Evolutionary conservation across 2,113 vertebrate species (phyloP), one percentile per base, ranked within the genome.

Genomic region (Alexandromys fortis): DNA sequence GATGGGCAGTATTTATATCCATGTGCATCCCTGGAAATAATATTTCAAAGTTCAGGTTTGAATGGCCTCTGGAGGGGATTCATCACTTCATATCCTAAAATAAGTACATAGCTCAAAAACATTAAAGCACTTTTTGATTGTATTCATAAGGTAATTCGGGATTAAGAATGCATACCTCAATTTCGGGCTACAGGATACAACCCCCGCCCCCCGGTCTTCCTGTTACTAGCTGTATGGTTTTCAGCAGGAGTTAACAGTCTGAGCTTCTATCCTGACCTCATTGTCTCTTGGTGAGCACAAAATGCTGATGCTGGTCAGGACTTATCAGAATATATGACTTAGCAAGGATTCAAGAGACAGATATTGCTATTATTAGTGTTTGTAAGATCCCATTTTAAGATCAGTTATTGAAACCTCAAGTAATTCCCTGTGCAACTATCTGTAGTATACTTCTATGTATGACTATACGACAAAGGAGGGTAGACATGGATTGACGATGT

Each of bases 341-440:
- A 47, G 8, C 24, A 90, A 70, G 38, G 81, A 91, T 79, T 92
- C 38, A 94, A 79, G 52, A 79, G 58, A 72, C 8, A 79, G 28
- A 76, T 83, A 75, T 86, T 52, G 47, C 6, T 45, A 9, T 82
- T 13, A 45, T 24, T 73, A 82, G 28, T 61, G 47, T 77, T 91
- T 94, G 3, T 81, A 68, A 92, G 89, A 72, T 92, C n/a, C 21
- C 68, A 14, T 85, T 96, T 91, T 90, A 52, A 92, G 77, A 93
- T 87, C 3, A 35, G 17, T 90, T 85, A 72, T 52, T 91, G 79
- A 94, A 95, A 94, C 14, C 91, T 38, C 78, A 93, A 91, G 17
- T 78, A 35, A 33, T 70, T 86, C 1, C 17, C 19, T 90, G 91
- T 63, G 11, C 26, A 94, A 28, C 75, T 58, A 72, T 77, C 38